Evolutionary conservation across 2,797 vertebrate genomes (phyloP).

Genomic region (Sorex maritimensis): DNA sequence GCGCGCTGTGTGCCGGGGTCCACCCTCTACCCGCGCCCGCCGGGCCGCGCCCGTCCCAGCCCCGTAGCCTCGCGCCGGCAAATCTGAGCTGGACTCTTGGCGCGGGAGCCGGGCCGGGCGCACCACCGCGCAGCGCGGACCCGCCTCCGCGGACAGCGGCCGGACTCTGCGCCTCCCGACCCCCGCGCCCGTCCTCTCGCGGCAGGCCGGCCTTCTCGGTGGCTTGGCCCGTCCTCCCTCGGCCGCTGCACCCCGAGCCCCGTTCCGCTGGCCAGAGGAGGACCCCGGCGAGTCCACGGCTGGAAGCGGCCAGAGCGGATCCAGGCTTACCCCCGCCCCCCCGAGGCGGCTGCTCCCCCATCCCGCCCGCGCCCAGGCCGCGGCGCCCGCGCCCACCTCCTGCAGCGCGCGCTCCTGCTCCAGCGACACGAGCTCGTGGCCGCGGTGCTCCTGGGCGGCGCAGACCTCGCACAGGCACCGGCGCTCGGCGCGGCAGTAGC

Average conservation of each 20-base stretch:
- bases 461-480: constrained; percentile 94
- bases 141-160: no score
- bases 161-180: neutral
- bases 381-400: constrained; percentile 84
- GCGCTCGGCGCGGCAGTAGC: constrained; percentile 94
- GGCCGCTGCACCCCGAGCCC: neutral
- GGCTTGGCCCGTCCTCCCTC: neutral
- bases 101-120: accelerated
- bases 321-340: no score
- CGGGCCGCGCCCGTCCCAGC: constrained; percentile 77
- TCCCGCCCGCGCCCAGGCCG: neutral
- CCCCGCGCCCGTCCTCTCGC: neutral
- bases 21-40: neutral
- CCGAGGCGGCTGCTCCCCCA: no score
- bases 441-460: constrained; percentile 91
- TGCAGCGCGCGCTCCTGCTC: constrained; percentile 90
- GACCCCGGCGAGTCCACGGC: no score
- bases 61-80: neutral
- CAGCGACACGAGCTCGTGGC: constrained; percentile 93
- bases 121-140: accelerated
- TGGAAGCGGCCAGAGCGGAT: neutral
- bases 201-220: neutral
- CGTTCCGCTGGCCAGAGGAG: neutral
- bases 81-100: neutral
- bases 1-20: constrained; percentile 44